Conservation (phyloP, 1,140 invertebrate genomes). For the Chymomyza costata region DNA sequence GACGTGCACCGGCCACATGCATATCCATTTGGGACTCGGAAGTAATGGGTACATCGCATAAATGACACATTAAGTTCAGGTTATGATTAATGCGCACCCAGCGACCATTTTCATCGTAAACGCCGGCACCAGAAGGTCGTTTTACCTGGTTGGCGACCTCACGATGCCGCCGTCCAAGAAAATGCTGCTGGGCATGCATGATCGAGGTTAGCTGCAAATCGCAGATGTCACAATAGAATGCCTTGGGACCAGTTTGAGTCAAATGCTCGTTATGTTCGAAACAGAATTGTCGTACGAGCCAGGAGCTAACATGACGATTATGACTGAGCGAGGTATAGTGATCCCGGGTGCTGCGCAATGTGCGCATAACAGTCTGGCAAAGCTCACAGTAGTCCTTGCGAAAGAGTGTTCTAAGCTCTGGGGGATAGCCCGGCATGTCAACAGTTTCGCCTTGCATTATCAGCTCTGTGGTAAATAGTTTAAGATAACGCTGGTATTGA, state of each 20-base stretch:
- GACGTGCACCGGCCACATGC: constrained; percentile 73
- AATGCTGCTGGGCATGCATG: constrained; percentile 75
- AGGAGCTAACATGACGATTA: constrained; percentile 74
- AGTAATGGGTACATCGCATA: constrained; percentile 75
- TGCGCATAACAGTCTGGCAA: constrained; percentile 41
- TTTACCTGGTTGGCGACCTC: constrained; percentile 44
- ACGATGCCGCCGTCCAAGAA: constrained; percentile 75
- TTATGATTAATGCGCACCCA: constrained; percentile 65
- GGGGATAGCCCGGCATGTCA: constrained; percentile 2
- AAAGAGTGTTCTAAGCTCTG: constrained; percentile 39
- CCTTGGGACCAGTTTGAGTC: constrained; percentile 19
- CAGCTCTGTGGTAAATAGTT: too few relatives aligned
- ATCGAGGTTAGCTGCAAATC: constrained; percentile 75
- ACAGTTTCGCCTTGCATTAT: too few relatives aligned
- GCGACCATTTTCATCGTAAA: constrained; percentile 61
- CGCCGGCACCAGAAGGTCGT: constrained; percentile 60
- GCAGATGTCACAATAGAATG: constrained; percentile 71
- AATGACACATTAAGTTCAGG: constrained; percentile 67
- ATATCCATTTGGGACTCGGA: constrained; percentile 75
- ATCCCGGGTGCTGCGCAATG: constrained; percentile 61
- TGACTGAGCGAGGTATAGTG: constrained; percentile 76
- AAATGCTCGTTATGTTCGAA: constrained; percentile 34
- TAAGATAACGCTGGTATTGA: too few relatives aligned
- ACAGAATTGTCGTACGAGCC: constrained; percentile 55
- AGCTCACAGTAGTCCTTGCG: constrained; percentile 47